Base-by-base conservation (phyloP, 2,797 vertebrate species). In the Microchirus variegatus region DNA sequence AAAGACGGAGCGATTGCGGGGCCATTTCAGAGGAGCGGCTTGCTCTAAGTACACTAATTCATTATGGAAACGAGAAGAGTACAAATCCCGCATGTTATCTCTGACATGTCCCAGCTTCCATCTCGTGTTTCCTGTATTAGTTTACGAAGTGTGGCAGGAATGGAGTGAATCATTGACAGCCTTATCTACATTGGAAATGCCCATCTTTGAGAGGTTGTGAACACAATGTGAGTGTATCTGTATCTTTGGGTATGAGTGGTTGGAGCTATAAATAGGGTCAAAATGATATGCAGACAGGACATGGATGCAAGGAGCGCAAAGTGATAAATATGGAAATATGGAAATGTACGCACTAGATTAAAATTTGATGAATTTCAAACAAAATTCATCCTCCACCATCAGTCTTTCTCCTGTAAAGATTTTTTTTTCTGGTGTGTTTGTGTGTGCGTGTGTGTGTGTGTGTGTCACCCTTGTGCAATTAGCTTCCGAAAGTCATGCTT, bases 281-380 rank as follows among this genome's bases (percentile, higher is more conserved):
- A 60, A 86, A 84, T 81, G 55, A 87, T 75, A 89, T 84, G 82
- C 83, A 79, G 58, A 54, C 57, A 72, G 63, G 67, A 71, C 80
- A 85, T 80, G 85, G 67, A 80, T 81, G 85, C 84, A 83, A 55
- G 59, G 44, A 87, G 82, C 63, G 35, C 67, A 65, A 59, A 53
- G 67, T 83, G 81, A 91, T 89, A 90, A 86, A 92, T 89, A 90
- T 90, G 86, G 84, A 91, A 89, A 90, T 91, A 90, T 90, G 89
- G 83, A 85, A 90, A 91, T 91, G 74, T 73, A 81, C 62, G 76
- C 69, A 81, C 76, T 59, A 81, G 87, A 91, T 90, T 88, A 88
- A 90, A 90, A 84, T 87, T 81, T 88, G 81, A 90, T 90, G 87
- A 85, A 90, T 90, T 91, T 89, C 81, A 90, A 89, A 90, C 80